Conservation (phyloP, 2,888 invertebrate species). For the Lepidochitona cinerea region DNA sequence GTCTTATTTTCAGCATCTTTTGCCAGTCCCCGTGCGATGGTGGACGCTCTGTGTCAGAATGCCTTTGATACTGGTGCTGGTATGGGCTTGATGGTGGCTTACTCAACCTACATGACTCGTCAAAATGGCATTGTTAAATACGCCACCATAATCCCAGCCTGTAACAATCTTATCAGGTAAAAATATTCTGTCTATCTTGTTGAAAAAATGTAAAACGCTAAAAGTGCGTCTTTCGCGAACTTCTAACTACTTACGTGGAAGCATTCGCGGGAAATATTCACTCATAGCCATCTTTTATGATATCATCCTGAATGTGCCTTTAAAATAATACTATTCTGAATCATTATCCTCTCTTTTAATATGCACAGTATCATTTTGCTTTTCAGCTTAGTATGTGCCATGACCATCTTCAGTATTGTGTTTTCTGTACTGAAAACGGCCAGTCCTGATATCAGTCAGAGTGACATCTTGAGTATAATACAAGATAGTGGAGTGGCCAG, state of each 20-base stretch:
- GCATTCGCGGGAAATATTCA: no score
- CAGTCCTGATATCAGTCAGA: constrained; percentile 29
- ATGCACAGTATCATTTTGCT: background rate
- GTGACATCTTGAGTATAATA: constrained; percentile 49
- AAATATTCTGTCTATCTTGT: no score
- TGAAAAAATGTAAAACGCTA: no score
- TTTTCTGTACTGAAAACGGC: constrained; percentile 51
- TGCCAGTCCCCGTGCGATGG: constrained; percentile 53
- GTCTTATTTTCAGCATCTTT: constrained; percentile 49
- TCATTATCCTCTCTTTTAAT: no score
- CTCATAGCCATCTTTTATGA: no score
- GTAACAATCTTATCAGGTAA: constrained; percentile 64
- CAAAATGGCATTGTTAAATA: constrained; percentile 58
- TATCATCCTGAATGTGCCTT: no score
- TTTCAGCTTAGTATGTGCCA: constrained; percentile 58
- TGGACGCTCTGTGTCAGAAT: constrained; percentile 63
- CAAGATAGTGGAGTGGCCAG: constrained; percentile 61
- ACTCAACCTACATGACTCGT: constrained; percentile 58
- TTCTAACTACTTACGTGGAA: no score
- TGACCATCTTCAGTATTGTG: constrained; percentile 58
- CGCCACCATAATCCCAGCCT: constrained; percentile 52
- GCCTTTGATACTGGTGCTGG: constrained; percentile 67
- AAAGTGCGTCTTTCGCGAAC: no score
- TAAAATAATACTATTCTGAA: no score
- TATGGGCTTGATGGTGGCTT: constrained; percentile 58